These are phyloP conservation scores for Hydrolagus colliei DNA, from an alignment of 2,797 vertebrate genomes.

Conservation along the genomic window DNA sequence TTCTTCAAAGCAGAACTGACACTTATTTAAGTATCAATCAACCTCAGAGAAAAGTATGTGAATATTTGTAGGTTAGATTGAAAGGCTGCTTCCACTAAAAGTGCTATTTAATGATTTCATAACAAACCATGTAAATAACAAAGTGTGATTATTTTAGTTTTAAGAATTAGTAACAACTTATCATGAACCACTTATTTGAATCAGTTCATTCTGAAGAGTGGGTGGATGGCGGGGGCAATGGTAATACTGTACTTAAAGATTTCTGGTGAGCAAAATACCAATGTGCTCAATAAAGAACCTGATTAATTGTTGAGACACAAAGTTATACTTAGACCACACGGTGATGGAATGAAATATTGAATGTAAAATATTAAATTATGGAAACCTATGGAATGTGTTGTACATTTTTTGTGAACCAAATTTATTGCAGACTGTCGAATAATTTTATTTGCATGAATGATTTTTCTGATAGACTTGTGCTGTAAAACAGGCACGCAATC, in stretches of 20 bases:
- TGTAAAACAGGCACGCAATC: background rate
- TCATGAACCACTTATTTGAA: background rate
- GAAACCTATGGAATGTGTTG: no score
- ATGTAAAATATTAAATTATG: no score
- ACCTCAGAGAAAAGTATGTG: no score
- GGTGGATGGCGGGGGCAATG: no score
- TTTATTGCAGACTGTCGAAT: background rate
- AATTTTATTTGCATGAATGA: background rate
- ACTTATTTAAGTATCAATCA: no score
- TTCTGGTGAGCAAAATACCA: background rate
- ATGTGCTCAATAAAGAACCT: background rate
- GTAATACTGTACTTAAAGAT: background rate
- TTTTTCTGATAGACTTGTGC: background rate
- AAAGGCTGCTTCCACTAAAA: background rate
- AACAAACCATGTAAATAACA: no score
- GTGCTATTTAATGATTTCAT: background rate
- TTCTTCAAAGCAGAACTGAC: no score
- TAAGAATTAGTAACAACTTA: background rate
- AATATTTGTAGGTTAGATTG: background rate
- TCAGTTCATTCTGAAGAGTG: background rate
- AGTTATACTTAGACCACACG: no score
- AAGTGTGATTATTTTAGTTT: background rate
- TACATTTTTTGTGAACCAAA: background rate
- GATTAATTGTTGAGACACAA: background rate
- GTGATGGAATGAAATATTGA: no score